phyloP scores from a whole-genome alignment of 1,140 invertebrate genomes.

The Magallana ariakensis region DNA sequence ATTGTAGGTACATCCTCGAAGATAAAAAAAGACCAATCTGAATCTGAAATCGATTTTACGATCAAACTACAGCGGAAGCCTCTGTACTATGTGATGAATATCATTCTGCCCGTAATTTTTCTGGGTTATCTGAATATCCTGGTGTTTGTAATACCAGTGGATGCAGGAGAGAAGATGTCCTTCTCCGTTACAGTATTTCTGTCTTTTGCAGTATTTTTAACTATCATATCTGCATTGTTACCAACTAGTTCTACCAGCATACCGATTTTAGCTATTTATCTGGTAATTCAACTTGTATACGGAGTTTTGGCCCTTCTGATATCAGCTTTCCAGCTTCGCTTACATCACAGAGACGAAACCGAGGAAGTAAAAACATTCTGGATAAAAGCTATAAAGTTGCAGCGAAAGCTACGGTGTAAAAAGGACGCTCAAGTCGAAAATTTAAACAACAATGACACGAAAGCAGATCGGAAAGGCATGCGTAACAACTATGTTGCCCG shows the following conservation, averaged over 20 bases:
- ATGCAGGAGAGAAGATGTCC: conserved; percentile 62
- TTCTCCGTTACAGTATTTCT: conserved; percentile 63
- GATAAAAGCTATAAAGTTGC: not conserved
- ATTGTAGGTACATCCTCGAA: conserved; percentile 35
- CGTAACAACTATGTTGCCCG: not conserved
- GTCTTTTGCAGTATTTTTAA: conserved; percentile 65
- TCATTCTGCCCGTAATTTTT: conserved; percentile 60
- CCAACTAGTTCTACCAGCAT: conserved; percentile 56
- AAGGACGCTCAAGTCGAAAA: too few species aligned
- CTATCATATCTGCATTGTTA: conserved; percentile 53
- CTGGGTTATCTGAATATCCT: conserved; percentile 58
- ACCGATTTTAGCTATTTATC: conserved; percentile 56
- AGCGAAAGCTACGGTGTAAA: not conserved
- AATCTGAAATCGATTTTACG: conserved; percentile 84
- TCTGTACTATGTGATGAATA: conserved; percentile 52
- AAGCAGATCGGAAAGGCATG: not conserved
- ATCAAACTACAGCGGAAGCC: conserved; percentile 55
- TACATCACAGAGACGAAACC: not conserved
- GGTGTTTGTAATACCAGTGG: conserved; percentile 58
- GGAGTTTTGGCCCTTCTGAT: conserved; percentile 21
- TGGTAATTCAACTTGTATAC: conserved; percentile 36
- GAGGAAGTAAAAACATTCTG: not conserved
- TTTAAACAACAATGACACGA: too few species aligned
- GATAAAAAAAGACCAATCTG: not conserved
- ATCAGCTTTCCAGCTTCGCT: conserved; percentile 47